Evolutionary conservation across 2,113 vertebrate species (phyloP).

Genomic region (Apteryx mantelli): DNA sequence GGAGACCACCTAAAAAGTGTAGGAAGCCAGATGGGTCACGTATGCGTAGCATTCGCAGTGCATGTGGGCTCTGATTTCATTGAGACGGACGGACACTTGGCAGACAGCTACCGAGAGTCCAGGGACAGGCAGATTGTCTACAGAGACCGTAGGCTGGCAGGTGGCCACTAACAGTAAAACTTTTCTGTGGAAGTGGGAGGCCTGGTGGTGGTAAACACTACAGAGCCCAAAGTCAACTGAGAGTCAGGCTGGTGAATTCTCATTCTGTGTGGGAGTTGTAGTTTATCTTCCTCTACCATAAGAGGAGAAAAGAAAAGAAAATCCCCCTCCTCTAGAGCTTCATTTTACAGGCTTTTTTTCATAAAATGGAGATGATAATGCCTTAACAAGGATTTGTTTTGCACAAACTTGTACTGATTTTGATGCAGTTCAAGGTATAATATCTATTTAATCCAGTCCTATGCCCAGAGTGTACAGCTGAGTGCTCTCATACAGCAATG

Average conservation of each 20-base stretch:
- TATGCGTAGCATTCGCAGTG: too few relatives aligned
- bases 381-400: not conserved
- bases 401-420: not conserved
- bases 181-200: not conserved
- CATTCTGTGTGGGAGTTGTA: not conserved
- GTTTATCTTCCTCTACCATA: rapidly evolving
- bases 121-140: rapidly evolving
- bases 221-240: not conserved
- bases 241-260: not conserved
- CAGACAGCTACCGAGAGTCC: rapidly evolving
- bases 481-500: not conserved
- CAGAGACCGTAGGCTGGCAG: not conserved
- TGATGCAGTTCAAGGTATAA: not conserved
- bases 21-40: too few relatives aligned
- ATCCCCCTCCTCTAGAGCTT: not conserved
- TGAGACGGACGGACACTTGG: rapidly evolving
- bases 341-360: not conserved
- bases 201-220: not conserved
- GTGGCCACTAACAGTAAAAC: not conserved
- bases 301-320: not conserved
- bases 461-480: not conserved
- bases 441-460: not conserved
- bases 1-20: too few relatives aligned
- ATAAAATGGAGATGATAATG: not conserved
- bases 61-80: too few relatives aligned